A percentile compares a stretch with the other conserved stretches of the same genome.
Evolutionary conservation across 2,888 invertebrate species (phyloP).

Genomic region (Lamproptera curius): DNA sequence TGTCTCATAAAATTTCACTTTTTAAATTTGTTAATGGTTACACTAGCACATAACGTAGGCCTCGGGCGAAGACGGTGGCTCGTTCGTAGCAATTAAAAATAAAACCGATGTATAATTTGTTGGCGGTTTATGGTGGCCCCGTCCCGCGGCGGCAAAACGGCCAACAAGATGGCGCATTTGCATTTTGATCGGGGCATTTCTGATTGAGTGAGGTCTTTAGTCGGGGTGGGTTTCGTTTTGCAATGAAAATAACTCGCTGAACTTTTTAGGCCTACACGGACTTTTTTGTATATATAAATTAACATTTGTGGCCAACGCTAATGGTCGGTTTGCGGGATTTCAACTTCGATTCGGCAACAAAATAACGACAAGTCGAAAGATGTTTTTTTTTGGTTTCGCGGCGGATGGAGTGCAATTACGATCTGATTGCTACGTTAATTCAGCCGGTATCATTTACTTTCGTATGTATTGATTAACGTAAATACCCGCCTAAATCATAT

Average conservation of each 20-base stretch:
- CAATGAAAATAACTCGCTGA: neutral
- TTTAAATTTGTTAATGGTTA: slow-evolving; percentile 6
- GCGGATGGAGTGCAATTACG: slow-evolving; percentile 40
- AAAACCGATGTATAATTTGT: slow-evolving; percentile 71
- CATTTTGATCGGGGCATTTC: slow-evolving; percentile 66
- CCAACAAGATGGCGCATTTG: slow-evolving; percentile 48
- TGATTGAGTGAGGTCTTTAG: slow-evolving; percentile 60
- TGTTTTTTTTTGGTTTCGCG: slow-evolving; percentile 29
- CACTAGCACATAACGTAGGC: slow-evolving; percentile 36
- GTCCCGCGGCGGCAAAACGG: slow-evolving; percentile 52
- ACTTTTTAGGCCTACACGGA: slow-evolving; percentile 16
- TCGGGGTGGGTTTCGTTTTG: slow-evolving; percentile 20
- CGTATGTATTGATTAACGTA: slow-evolving; percentile 27
- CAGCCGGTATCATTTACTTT: slow-evolving; percentile 46
- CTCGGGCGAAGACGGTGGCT: slow-evolving; percentile 70
- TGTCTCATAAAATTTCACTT: no score
- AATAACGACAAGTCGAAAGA: slow-evolving; percentile 26
- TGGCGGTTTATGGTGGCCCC: slow-evolving; percentile 62
- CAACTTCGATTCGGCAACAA: slow-evolving; percentile 16
- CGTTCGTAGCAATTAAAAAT: slow-evolving; percentile 72
- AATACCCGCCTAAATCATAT: slow-evolving; percentile 34
- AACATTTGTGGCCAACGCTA: slow-evolving; percentile 14
- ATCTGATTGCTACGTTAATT: slow-evolving; percentile 46
- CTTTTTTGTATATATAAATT: slow-evolving; percentile 13
- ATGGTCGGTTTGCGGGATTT: slow-evolving; percentile 17